phyloP scores from a whole-genome alignment of 2,888 invertebrate species.

The Amiota minor region DNA sequence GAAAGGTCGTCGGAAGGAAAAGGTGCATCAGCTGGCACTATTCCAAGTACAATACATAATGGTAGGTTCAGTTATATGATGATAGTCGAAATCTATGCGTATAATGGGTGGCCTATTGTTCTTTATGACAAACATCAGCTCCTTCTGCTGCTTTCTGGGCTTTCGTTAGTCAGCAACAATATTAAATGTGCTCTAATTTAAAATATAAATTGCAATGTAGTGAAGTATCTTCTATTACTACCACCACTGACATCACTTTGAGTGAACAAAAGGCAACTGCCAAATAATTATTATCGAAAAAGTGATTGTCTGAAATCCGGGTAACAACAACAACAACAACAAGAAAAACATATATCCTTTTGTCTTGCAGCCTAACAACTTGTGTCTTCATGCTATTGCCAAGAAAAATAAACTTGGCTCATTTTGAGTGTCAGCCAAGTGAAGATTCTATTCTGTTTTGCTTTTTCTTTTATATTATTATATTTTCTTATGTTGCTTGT shows the following conservation, averaged over 20 bases:
- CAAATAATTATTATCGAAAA: conserved; percentile 15
- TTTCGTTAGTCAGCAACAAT: conserved; percentile 50
- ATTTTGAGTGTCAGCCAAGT: conserved; percentile 27
- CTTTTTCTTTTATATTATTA: conserved; percentile 9
- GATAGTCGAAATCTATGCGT: not conserved
- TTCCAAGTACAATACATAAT: not conserved
- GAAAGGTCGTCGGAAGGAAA: conserved; percentile 7
- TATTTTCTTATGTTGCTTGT: not conserved
- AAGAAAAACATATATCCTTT: conserved; percentile 10
- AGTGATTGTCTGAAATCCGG: not conserved
- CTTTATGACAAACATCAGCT: not conserved
- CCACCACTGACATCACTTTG: not conserved
- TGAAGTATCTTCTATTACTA: not conserved
- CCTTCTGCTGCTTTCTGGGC: not conserved
- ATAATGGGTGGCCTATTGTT: conserved; percentile 9
- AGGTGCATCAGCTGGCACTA: conserved; percentile 18
- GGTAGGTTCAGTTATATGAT: not conserved
- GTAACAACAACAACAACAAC: conserved; percentile 5
- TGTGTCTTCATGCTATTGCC: not conserved
- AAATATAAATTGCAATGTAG: conserved; percentile 46
- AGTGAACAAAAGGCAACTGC: conserved; percentile 2
- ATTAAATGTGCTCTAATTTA: conserved; percentile 65
- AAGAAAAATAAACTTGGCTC: conserved; percentile 19
- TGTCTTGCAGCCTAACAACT: not conserved
- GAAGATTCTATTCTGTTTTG: not conserved